Evolutionary conservation across 2,888 invertebrate species (phyloP).

Genomic region (Neoscelio sp.): DNA sequence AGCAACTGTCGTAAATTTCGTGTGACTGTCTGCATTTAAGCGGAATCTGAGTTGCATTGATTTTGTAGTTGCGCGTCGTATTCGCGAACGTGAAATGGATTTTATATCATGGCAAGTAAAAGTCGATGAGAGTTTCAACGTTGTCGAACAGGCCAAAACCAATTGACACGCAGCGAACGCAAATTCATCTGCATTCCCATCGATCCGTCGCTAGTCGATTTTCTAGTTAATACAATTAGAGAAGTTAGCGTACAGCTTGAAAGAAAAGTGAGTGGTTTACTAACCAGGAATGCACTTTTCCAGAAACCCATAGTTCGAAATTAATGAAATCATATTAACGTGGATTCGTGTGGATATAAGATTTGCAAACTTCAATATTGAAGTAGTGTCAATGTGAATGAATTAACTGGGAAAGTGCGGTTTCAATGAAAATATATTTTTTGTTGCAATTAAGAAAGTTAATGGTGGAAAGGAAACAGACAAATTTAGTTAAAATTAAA

Average conservation of each 20-base stretch:
- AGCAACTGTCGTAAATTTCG: constrained; percentile 42
- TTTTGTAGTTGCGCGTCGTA: constrained; percentile 8
- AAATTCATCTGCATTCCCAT: constrained; percentile 39
- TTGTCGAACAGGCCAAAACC: constrained; percentile 21
- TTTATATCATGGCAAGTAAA: constrained; percentile 29
- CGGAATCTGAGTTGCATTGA: constrained; percentile 47
- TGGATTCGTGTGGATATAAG: constrained; percentile 13
- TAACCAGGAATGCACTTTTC: neutral
- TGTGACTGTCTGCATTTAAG: constrained; percentile 42
- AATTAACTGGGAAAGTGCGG: no score
- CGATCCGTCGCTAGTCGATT: constrained; percentile 27
- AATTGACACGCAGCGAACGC: constrained; percentile 45
- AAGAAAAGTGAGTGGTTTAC: constrained; percentile 31
- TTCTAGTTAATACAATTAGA: constrained; percentile 35
- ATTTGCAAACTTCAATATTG: constrained; percentile 10
- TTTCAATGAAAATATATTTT: no score
- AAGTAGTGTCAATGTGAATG: neutral
- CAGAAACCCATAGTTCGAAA: neutral
- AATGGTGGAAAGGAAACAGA: no score
- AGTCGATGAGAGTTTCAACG: constrained; percentile 9
- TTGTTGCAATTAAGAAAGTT: neutral
- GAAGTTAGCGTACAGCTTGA: constrained; percentile 23
- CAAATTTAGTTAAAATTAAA: no score
- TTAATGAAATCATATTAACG: constrained; percentile 19
- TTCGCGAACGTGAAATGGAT: constrained; percentile 35